These are phyloP conservation scores for Deroplatys truncata DNA, from an alignment of 2,888 invertebrate genomes.

Conservation along the genomic window DNA sequence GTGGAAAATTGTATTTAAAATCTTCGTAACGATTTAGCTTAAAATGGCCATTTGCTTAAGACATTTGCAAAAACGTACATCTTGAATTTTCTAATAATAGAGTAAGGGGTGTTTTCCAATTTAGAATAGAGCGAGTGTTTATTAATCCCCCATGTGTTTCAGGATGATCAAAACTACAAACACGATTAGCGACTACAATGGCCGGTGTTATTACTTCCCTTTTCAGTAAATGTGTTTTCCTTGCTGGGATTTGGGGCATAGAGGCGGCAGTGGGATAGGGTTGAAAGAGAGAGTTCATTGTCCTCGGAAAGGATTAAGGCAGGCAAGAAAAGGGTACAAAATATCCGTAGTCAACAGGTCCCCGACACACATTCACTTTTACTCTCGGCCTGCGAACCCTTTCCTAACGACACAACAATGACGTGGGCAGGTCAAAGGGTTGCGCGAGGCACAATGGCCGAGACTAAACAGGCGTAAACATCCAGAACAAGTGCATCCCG, in stretches of 20 bases:
- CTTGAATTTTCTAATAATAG: too few species aligned
- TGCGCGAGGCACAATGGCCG: constrained; percentile 15
- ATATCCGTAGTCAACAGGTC: background rate
- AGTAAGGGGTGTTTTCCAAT: too few species aligned
- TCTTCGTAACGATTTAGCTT: too few species aligned
- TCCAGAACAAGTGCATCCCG: constrained; percentile 8
- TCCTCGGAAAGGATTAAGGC: background rate
- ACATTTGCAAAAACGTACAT: too few species aligned
- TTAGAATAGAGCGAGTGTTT: too few species aligned
- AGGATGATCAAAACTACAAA: too few species aligned
- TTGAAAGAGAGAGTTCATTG: background rate
- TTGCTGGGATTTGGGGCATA: background rate
- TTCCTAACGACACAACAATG: constrained; percentile 1
- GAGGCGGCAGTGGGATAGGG: background rate
- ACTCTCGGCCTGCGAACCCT: background rate
- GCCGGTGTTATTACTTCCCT: too few species aligned
- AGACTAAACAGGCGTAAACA: constrained; percentile 8
- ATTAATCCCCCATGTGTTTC: too few species aligned
- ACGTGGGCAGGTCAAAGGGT: constrained; percentile 14
- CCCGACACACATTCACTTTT: background rate
- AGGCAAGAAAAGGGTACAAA: background rate
- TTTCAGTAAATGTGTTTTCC: too few species aligned
- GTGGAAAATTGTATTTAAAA: too few species aligned
- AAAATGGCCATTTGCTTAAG: too few species aligned
- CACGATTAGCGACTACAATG: too few species aligned